Base-by-base conservation (phyloP, 2,888 invertebrate genomes). In the Pyrochroa serraticornis region DNA sequence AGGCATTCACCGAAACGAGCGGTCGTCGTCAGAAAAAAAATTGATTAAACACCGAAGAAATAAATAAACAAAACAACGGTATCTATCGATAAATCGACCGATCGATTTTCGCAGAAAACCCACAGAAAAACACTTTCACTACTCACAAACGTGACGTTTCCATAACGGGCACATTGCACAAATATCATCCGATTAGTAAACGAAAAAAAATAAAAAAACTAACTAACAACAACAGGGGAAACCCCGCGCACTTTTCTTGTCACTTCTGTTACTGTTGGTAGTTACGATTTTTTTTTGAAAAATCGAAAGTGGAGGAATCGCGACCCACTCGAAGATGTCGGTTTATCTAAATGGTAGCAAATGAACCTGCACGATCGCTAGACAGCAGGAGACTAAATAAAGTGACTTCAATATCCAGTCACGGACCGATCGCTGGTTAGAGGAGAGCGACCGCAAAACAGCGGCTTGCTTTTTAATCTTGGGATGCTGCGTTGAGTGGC, bases 301-400 rank as follows among this genome's bases (percentile, higher is more conserved):
- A 22, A 12, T 32, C 31, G 38, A 33, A 31, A 2, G 7, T 13
- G 32, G n/a, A n/a, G n/a, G n/a, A n/a, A n/a, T n/a, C n/a, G 32
- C 7, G 35, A 8, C 13, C 45, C 37, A 31, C 6, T 30, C 44
- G 44, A 44, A 43, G 38, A 47, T 31, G 36, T 31, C 38, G 47
- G 47, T 38, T n/a, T 10, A 31, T 32, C 30, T 5, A 22, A 22
- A 22, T 22, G 22, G 22, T 22, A 22, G 22, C 22, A 22, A 42
- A 14, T 42, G 42, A 46, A 31, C 53, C 53, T 46, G 34, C 53
- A 46, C 46, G 38, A 41, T n/a, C 48, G 56, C 49, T 30, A 35
- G 56, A 49, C 56, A 56, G 56, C 56, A 56, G 43, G 56, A 56
- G 56, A 56, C 56, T 48, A 48, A 46, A 53, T 46, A 34, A 42